Conservation (phyloP, 2,797 vertebrate species). For the Sebastes taczanowskii region DNA sequence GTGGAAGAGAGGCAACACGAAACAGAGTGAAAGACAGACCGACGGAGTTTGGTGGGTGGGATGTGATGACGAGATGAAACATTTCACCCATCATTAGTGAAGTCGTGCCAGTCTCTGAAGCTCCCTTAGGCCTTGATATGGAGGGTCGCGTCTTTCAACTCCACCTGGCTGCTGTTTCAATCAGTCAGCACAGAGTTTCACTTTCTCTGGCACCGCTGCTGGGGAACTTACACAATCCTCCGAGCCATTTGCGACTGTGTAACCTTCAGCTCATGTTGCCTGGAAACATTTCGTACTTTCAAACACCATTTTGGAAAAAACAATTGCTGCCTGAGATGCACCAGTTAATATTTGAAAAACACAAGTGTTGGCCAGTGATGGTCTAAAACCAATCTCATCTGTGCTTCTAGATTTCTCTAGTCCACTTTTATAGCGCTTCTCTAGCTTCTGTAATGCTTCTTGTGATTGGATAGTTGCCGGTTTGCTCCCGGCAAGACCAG, state of each 20-base stretch:
- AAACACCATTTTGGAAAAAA: conserved; percentile 1
- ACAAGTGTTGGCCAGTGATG: background rate
- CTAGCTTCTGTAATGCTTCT: conserved; percentile 2
- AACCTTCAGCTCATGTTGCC: background rate
- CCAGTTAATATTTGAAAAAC: background rate
- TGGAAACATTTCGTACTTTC: background rate
- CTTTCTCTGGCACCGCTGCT: conserved; percentile 12
- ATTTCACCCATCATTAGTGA: conserved; percentile 68
- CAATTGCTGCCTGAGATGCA: background rate
- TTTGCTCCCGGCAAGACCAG: background rate
- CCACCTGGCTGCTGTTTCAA: conserved; percentile 62
- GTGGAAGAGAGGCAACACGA: background rate
- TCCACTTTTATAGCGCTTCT: background rate
- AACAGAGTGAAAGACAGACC: background rate
- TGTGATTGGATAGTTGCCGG: background rate
- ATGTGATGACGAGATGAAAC: conserved; percentile 62
- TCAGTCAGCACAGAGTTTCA: conserved; percentile 26
- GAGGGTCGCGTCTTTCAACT: conserved; percentile 50
- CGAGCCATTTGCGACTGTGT: background rate
- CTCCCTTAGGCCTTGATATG: conserved; percentile 40
- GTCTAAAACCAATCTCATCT: background rate
- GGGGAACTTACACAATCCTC: conserved; percentile 18
- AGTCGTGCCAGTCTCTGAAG: conserved; percentile 39
- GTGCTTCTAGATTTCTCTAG: background rate
- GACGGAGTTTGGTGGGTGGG: conserved; percentile 35